A percentile compares a stretch with the other conserved stretches of the same genome.
phyloP scores from a whole-genome alignment of 1,140 invertebrate genomes.

The Triops cancriformis region DNA sequence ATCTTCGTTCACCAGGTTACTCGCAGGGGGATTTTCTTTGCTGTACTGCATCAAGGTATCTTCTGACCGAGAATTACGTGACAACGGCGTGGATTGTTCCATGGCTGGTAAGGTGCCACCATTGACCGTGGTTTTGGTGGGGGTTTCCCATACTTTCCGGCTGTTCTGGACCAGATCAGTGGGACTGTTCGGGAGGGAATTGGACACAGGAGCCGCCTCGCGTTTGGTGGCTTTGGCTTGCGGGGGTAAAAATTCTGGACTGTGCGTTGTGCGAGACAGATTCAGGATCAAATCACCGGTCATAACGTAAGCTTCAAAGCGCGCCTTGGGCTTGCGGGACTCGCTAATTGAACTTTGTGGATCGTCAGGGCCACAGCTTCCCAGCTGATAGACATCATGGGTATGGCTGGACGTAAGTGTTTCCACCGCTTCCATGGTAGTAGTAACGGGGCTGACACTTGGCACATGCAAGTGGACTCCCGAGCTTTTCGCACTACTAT shows the following conservation, averaged over 20 bases:
- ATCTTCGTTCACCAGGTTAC: conserved; percentile 12
- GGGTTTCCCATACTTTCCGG: conserved; percentile 33
- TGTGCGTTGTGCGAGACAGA: conserved; percentile 65
- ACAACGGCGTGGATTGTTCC: neutral
- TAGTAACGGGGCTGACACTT: neutral
- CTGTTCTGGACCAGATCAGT: conserved; percentile 50
- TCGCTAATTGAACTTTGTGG: conserved; percentile 21
- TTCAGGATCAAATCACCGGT: conserved; percentile 92
- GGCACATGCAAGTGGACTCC: neutral
- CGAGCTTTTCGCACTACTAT: neutral
- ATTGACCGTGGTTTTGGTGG: conserved; percentile 30
- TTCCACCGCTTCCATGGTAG: neutral
- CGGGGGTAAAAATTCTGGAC: conserved; percentile 46
- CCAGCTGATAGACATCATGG: neutral
- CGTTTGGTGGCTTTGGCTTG: conserved; percentile 54
- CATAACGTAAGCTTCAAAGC: conserved; percentile 91
- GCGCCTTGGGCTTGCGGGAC: conserved; percentile 32
- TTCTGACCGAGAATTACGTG: conserved; percentile 26
- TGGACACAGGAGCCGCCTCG: conserved; percentile 48
- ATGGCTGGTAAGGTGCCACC: conserved; percentile 31
- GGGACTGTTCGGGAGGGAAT: conserved; percentile 73
- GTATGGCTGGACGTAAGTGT: neutral
- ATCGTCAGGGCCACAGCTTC: neutral
- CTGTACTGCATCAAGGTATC: conserved; percentile 18
- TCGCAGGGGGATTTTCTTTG: neutral